Base-by-base conservation (phyloP, 1,140 invertebrate genomes). In the Limonius californicus region DNA sequence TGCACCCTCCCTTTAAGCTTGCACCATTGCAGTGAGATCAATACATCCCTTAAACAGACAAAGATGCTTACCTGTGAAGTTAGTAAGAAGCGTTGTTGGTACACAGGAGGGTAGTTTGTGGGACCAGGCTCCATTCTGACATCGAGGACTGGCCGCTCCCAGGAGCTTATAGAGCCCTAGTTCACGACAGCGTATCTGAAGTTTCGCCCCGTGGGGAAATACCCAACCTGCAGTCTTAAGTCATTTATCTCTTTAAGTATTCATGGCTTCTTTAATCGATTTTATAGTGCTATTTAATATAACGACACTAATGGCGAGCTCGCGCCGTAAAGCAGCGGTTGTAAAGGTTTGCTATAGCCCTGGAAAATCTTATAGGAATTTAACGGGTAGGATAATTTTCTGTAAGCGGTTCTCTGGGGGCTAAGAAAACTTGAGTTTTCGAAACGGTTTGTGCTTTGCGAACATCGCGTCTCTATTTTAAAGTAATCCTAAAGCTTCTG, bases 21-120 rank as follows among this genome's bases (percentile, higher is more conserved):
- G n/a, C n/a, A n/a, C n/a, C n/a, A n/a, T n/a, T n/a, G n/a, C n/a
- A n/a, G n/a, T n/a, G n/a, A n/a, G n/a, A n/a, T n/a, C n/a, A n/a
- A n/a, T n/a, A n/a, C n/a, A n/a, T n/a, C n/a, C n/a, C n/a, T n/a
- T n/a, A n/a, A n/a, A n/a, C n/a, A n/a, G n/a, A n/a, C n/a, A n/a
- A n/a, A n/a, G n/a, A n/a, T n/a, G n/a, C 70, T 75, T 79, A 91
- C 88, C 87, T 64, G 90, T 91, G 74, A 90, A 92, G 78, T 93
- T 93, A 43, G 89, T 91, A 47, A 92, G 80, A 1, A 90, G 74
- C 0, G 90, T 91, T 19, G 91, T 94, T 16, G 87, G 85, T 68
- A 90, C 85, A 75, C 91, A 94, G 57, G 85, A 84, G 1, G 91
- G 91, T 68, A 89, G 74, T 59, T 86, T 81, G 0, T 84, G 81